phyloP scores from a whole-genome alignment of 1,140 invertebrate genomes.

The Hydropsyche tenuis region DNA sequence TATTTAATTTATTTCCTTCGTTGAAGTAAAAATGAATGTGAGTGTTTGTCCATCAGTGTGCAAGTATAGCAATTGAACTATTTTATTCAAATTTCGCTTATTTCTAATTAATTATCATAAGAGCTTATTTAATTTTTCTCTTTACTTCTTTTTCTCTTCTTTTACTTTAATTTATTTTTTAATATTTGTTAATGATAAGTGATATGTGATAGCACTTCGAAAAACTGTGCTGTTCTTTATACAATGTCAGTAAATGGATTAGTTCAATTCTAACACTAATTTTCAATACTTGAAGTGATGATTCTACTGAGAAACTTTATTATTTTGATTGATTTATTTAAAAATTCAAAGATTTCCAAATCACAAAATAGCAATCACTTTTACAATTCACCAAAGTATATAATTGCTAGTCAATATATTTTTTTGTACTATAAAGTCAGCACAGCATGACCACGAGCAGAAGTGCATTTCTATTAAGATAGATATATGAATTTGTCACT shows the following conservation, averaged over 20 bases:
- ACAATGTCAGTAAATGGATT: too few relatives aligned
- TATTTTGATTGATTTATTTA: too few relatives aligned
- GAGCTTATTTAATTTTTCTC: constrained; percentile 4
- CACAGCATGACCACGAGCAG: constrained; percentile 33
- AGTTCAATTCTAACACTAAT: too few relatives aligned
- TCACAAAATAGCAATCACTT: too few relatives aligned
- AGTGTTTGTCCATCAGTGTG: neutral
- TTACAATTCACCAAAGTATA: too few relatives aligned
- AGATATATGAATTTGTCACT: constrained; percentile 3
- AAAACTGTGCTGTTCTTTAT: too few relatives aligned
- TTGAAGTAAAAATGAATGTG: constrained; percentile 21
- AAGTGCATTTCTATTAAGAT: neutral
- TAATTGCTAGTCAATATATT: too few relatives aligned
- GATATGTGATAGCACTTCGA: too few relatives aligned
- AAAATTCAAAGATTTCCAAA: too few relatives aligned
- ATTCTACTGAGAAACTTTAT: too few relatives aligned
- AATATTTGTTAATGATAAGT: neutral
- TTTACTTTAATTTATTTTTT: neutral
- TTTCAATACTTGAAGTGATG: too few relatives aligned
- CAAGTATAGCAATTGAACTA: neutral
- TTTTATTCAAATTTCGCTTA: neutral
- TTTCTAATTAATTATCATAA: neutral
- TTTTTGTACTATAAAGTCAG: constrained; percentile 1
- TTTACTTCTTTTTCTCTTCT: constrained; percentile 8
- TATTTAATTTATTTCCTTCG: too few relatives aligned